Base-by-base conservation (phyloP, 2,888 invertebrate genomes). In the Pardosa pseudoannulata region DNA sequence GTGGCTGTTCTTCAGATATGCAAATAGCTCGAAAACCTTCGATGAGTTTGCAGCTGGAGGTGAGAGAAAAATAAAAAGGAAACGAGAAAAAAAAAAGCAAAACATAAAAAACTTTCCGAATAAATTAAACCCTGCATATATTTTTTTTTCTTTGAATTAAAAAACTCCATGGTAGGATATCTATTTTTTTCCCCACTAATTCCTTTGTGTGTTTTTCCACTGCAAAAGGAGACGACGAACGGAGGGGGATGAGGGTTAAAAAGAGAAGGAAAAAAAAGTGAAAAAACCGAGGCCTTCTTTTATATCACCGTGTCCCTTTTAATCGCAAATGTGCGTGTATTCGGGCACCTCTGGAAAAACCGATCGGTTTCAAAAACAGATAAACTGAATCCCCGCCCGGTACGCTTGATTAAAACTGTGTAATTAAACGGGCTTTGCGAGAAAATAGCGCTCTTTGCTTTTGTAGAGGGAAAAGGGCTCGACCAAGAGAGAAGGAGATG, bases 291-390 rank as follows among this genome's bases (percentile, higher is more conserved):
- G 36, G 50, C 64, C 68, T 39, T 36, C 39, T 75, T 81, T 85
- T 78, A 73, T 73, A 73, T 78, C 65, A 41, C 32, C 78, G 76
- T 85, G 83, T 85, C 83, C 23, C 67, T 85, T 78, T 85, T 85
- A 85, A 85, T 85, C 83, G 83, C 50, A 67, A 78, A 78, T 65
- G 74, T 74, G 80, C 50, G 80, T 73, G 81, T 85, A 78, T 76
- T 79, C 70, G 83, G 72, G 73, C 41, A 31, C 31, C 56, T 62
- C 36, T 62, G 16, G 23, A 56, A 71, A 62, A 78, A 78, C 76
- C 83, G 78, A 85, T 85, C 78, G 68, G 83, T 85, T 85, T 85
- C 83, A 85, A 78, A 85, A 85, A 85, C 83, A 85, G 83, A 78
- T 85, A 85, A 78, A 85, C 72, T 72, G 67, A 73, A 73, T 68